Base-by-base conservation (phyloP, 2,113 vertebrate genomes). In the Euleptes europaea region DNA sequence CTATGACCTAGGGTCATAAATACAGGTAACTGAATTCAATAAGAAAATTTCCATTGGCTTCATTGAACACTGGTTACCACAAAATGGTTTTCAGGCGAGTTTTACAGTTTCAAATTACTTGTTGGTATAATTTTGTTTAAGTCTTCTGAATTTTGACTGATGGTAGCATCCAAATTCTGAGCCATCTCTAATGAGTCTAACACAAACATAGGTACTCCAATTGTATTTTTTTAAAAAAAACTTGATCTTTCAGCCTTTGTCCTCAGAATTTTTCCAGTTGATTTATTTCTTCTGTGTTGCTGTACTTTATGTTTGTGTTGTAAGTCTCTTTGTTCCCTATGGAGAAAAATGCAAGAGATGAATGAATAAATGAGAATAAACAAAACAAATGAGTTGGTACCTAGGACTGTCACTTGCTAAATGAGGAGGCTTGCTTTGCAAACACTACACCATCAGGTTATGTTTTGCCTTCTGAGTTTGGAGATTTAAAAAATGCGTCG, bases 61-160 rank as follows among this genome's bases (percentile, higher is more conserved):
- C 12, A 31, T 2, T 77, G 23, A 57, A 1, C 77, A 31, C 77
- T 73, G 35, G 66, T 67, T 33, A 6, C 60, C 15, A 57, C 35
- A 2, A 6, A 47, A 31, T 10, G 14, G 69, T 63, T 83, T 80
- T 49, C 49, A 73, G 26, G 76, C 11, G 13, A 44, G 12, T 9
- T 84, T 82, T 82, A 66, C 70, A 57, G 10, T 2, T 10, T 77
- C 88, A 26, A 80, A 83, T 33, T 83, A 5, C 11, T 47, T 38
- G 1, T 75, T 75, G 8, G 72, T 38, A 31, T 38, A 69, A 82
- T 51, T 14, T 57, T 44, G 9, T 65, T 33, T 15, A 70, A 0
- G 4, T 60, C 71, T 84, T 0, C 51, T 0, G 51, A 54, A 54
- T 54, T 54, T 54, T 21, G 11, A 15, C 35, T 8, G 1, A 1